These are phyloP conservation scores for Umimayanthus chanpuru DNA, from an alignment of 92 coral and sea anemone genomes.

Conservation along the genomic window DNA sequence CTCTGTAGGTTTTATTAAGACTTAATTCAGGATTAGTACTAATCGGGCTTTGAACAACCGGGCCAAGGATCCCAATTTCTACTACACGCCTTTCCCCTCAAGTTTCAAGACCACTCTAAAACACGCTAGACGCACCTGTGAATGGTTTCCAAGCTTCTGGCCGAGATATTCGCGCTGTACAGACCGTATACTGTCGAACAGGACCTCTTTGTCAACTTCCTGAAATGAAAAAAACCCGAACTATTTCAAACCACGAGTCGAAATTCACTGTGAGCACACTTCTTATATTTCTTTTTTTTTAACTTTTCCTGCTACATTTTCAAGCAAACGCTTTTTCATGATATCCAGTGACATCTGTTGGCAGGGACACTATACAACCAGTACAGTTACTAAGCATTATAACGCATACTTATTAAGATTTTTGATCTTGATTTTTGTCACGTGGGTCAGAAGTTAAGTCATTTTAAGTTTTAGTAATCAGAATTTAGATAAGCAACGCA, in stretches of 20 bases:
- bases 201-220: constrained; percentile 83
- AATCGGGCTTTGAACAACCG: no score
- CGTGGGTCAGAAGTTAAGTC: no score
- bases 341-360: not conserved
- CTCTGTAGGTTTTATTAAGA: no score
- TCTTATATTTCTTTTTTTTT: no score
- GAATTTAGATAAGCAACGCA: no score
- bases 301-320: not conserved
- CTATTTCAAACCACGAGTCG: not conserved
- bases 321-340: not conserved
- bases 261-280: not conserved
- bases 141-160: constrained; percentile 17
- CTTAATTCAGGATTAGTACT: no score
- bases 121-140: not conserved
- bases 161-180: constrained; percentile 46
- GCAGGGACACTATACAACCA: no score
- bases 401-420: no score
- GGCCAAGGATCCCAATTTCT: not conserved
- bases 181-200: constrained; percentile 78
- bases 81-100: not conserved
- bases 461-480: no score
- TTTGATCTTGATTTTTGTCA: no score
- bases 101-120: not conserved
- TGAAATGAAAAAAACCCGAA: constrained; percentile 7
- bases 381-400: no score